phyloP scores from a whole-genome alignment of 1,140 invertebrate genomes.

The Trichonephila clavata region DNA sequence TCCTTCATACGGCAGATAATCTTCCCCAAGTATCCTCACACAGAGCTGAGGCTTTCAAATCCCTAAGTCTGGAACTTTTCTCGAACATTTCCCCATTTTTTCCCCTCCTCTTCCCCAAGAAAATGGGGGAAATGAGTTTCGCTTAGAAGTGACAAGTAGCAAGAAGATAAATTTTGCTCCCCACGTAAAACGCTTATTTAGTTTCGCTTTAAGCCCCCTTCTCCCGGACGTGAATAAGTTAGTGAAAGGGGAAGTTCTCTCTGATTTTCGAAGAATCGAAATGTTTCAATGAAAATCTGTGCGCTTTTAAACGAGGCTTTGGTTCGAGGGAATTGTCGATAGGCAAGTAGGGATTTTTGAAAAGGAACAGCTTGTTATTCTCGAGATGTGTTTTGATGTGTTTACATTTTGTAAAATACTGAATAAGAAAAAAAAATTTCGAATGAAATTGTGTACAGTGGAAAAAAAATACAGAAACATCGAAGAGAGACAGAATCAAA shows the following conservation, averaged over 20 bases:
- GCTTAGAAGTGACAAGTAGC: neutral
- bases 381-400: too few relatives aligned
- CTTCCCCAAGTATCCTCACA: neutral
- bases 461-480: too few relatives aligned
- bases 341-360: too few relatives aligned
- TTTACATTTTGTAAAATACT: too few relatives aligned
- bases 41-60: neutral
- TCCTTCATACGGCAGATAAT: neutral
- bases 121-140: neutral
- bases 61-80: neutral
- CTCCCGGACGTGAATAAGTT: neutral
- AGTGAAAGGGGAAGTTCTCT: neutral
- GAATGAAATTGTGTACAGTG: too few relatives aligned
- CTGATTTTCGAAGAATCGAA: neutral
- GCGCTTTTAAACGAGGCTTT: too few relatives aligned
- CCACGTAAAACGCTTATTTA: slow-evolving; percentile 35
- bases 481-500: too few relatives aligned
- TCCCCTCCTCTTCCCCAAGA: neutral
- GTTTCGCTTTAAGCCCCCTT: neutral
- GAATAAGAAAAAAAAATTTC: too few relatives aligned
- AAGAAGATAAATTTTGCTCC: slow-evolving; percentile 1
- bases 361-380: too few relatives aligned
- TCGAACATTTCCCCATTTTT: neutral
- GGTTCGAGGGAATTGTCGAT: too few relatives aligned
- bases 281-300: neutral